These are phyloP conservation scores for Vollenhovia emeryi DNA, from an alignment of 1,140 invertebrate genomes.

Conservation along the genomic window DNA sequence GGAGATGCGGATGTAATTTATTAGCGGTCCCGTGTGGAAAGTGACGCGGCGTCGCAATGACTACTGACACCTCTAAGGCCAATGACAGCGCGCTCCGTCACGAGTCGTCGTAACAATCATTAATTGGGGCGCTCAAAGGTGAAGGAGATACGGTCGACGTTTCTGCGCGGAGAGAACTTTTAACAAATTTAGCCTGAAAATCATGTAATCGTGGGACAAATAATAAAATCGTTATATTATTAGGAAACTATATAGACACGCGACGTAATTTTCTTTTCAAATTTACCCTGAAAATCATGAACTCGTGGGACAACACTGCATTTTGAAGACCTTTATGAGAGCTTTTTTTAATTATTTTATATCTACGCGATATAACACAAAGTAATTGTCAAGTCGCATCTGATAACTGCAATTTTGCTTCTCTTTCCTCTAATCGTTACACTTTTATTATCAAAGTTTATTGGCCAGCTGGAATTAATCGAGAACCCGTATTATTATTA, in stretches of 20 bases:
- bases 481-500: no score
- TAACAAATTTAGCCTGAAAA: no score
- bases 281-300: no score
- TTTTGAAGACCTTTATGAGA: no score
- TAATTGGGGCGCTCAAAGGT: background rate
- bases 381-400: background rate
- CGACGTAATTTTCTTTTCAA: no score
- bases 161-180: no score
- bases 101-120: background rate
- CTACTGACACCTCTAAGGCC: slow-evolving; percentile 63
- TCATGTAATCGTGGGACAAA: background rate
- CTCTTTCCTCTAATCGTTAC: background rate
- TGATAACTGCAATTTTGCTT: background rate
- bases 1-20: slow-evolving; percentile 72
- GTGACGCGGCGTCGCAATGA: slow-evolving; percentile 66
- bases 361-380: background rate
- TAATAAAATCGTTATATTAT: no score
- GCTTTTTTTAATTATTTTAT: no score
- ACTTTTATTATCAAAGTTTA: background rate
- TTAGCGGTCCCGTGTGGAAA: slow-evolving; percentile 64
- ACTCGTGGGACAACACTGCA: no score
- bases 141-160: background rate
- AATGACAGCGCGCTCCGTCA: slow-evolving; percentile 58
- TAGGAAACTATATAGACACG: no score
- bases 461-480: background rate